Conservation (phyloP, 2,888 invertebrate genomes). For the Sinotaia quadrata region DNA sequence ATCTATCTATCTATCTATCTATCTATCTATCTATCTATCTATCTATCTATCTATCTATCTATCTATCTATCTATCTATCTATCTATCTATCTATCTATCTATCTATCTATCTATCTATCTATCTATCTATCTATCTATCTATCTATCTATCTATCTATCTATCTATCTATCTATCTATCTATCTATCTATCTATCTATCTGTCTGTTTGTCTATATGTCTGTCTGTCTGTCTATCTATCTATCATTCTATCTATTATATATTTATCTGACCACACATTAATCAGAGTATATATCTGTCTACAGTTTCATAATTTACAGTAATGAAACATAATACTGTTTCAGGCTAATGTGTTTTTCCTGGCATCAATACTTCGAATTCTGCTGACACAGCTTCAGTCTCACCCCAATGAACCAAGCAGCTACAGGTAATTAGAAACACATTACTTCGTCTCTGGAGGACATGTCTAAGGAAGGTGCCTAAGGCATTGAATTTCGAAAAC, state of each 20-base stretch:
- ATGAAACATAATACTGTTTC: no score
- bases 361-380: conserved; percentile 63
- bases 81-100: conserved; percentile 19
- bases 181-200: no score
- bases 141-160: conserved; percentile 6
- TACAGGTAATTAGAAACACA: conserved; percentile 67
- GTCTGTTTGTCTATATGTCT: no score
- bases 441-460: no score
- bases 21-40: neutral
- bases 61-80: neutral
- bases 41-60: neutral
- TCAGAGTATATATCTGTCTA: neutral
- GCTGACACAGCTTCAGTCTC: conserved; percentile 61
- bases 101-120: conserved; percentile 11
- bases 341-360: conserved; percentile 66
- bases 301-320: neutral
- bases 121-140: conserved; percentile 16
- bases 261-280: no score
- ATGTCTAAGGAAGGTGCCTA: no score
- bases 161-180: no score
- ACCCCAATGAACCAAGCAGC: conserved; percentile 65
- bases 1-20: neutral
- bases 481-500: no score
- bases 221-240: no score
- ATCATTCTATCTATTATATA: no score